Conservation (phyloP, 2,113 vertebrate species). For the Chroicocephalus ridibundus region DNA sequence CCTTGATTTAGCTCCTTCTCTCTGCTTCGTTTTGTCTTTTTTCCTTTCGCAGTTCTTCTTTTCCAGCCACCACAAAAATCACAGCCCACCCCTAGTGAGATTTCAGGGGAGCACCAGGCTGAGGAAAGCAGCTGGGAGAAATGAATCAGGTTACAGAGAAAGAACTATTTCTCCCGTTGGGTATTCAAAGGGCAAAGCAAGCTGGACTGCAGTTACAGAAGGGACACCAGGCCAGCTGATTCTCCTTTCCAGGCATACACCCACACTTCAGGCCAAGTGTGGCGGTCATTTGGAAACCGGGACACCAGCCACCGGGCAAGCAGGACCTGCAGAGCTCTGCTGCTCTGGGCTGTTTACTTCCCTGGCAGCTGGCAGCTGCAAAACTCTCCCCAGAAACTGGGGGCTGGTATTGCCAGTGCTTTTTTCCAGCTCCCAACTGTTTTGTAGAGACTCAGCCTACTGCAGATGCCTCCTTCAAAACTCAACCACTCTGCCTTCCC, state of each 20-base stretch:
- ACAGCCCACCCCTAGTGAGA: not conserved
- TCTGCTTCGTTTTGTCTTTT: not conserved
- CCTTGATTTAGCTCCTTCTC: not conserved
- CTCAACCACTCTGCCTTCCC: not conserved
- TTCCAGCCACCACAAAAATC: conserved; percentile 7
- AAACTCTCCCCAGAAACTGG: not conserved
- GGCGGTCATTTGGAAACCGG: not conserved
- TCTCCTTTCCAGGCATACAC: not conserved
- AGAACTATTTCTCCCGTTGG: not conserved
- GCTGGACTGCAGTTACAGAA: not conserved
- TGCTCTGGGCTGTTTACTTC: not conserved
- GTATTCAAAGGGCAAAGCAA: not conserved
- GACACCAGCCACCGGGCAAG: not conserved
- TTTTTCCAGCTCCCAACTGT: not conserved
- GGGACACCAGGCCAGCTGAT: not conserved
- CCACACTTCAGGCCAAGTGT: not conserved
- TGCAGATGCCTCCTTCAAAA: not conserved
- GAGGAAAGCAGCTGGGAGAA: not conserved
- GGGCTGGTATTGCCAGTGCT: rapidly evolving
- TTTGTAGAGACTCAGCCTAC: not conserved
- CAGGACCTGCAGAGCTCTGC: not conserved
- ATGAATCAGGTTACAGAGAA: not conserved
- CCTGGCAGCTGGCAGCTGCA: not conserved
- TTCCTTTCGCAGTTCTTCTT: not conserved
- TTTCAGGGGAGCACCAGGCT: not conserved